A percentile compares a stretch with the other conserved stretches of the same genome.
These are phyloP conservation scores for Leptocoma aspasia DNA, from an alignment of 2,113 vertebrate genomes.

Conservation along the genomic window DNA sequence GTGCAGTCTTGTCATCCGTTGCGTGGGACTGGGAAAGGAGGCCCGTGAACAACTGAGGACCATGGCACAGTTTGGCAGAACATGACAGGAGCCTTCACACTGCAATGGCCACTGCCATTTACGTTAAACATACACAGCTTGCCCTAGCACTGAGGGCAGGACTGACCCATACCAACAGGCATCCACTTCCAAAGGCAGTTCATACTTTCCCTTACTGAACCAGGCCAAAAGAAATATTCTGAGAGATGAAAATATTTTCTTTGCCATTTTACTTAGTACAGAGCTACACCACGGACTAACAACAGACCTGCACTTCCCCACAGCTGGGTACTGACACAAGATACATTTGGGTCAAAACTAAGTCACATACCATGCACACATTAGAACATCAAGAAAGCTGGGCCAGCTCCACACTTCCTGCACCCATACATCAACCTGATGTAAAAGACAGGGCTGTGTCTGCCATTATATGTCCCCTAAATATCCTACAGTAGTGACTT, in stretches of 20 bases:
- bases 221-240: constrained; percentile 42
- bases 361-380: neutral
- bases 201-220: neutral
- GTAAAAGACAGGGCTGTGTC: neutral
- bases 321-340: neutral
- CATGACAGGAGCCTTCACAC: neutral
- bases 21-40: neutral
- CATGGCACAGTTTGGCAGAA: neutral
- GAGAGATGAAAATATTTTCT: constrained; percentile 47
- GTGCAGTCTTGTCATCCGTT: neutral
- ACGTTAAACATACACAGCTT: neutral
- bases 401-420: neutral
- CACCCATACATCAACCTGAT: neutral
- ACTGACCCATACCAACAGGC: neutral
- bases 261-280: neutral
- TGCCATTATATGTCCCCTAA: neutral
- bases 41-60: rapidly evolving
- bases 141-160: neutral
- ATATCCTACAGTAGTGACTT: neutral
- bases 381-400: neutral
- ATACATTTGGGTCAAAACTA: neutral
- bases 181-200: neutral
- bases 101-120: rapidly evolving
- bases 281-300: neutral
- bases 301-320: neutral